Percentiles rank a stretch among this genome's conserved stretches.
phyloP scores from a whole-genome alignment of 2,113 vertebrate genomes.

The Platichthys flesus region DNA sequence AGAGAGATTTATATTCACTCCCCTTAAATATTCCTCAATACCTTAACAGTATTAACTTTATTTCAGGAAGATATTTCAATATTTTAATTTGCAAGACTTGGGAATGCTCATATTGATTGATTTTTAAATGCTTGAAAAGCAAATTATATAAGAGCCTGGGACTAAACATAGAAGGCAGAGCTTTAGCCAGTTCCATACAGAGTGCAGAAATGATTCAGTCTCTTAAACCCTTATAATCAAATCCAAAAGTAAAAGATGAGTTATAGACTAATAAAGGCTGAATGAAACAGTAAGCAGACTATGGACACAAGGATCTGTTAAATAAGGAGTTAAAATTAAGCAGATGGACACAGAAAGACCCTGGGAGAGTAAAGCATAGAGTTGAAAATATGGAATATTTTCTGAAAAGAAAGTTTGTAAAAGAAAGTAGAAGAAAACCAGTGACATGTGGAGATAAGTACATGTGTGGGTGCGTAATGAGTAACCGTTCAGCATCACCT shows the following conservation, averaged over 20 bases:
- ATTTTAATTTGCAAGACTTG: neutral
- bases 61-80: neutral
- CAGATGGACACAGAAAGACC: no score
- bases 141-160: slow-evolving; percentile 17
- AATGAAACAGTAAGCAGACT: no score
- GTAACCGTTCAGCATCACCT: slow-evolving; percentile 35
- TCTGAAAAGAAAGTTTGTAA: slow-evolving; percentile 11
- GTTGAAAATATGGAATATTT: neutral
- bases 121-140: slow-evolving; percentile 6
- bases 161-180: slow-evolving; percentile 11
- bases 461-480: slow-evolving; percentile 16
- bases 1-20: no score
- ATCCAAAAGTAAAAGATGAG: neutral
- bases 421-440: neutral
- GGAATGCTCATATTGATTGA: neutral
- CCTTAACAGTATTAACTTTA: neutral
- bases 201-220: slow-evolving; percentile 4
- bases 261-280: neutral
- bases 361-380: neutral
- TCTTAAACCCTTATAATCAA: slow-evolving; percentile 17
- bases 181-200: neutral
- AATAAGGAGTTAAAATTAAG: neutral
- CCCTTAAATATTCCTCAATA: no score
- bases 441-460: neutral
- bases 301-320: neutral